Percentiles rank a stretch among this genome's conserved stretches.
Evolutionary conservation across 2,888 invertebrate species (phyloP).

Genomic region (Hylaea fasciaria): DNA sequence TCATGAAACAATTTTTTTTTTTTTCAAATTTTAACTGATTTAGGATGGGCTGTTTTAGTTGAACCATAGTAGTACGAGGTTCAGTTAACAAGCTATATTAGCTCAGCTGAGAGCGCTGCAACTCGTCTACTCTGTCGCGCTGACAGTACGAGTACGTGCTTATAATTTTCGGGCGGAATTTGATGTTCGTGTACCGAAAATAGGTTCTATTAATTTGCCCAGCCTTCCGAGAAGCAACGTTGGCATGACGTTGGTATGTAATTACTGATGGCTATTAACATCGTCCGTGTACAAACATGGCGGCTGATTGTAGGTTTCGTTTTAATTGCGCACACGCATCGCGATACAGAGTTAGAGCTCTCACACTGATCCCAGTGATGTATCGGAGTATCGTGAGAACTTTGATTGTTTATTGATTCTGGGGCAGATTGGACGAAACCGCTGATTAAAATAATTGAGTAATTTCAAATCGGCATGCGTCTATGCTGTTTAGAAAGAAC

Average conservation of each 20-base stretch:
- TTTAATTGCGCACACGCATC: slow-evolving; percentile 85
- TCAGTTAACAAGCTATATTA: no score
- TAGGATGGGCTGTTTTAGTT: no score
- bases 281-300: slow-evolving; percentile 85
- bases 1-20: no score
- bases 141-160: slow-evolving; percentile 15
- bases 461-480: slow-evolving; percentile 23
- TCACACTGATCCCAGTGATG: slow-evolving; percentile 67
- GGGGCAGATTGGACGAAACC: slow-evolving; percentile 33
- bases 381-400: slow-evolving; percentile 73
- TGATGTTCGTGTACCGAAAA: slow-evolving; percentile 61
- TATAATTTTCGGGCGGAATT: slow-evolving; percentile 41
- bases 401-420: slow-evolving; percentile 76
- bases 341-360: slow-evolving; percentile 75
- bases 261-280: slow-evolving; percentile 84
- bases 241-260: slow-evolving; percentile 81
- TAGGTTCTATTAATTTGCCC: slow-evolving; percentile 82
- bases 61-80: no score
- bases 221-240: slow-evolving; percentile 82
- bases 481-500: slow-evolving; percentile 6
- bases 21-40: no score
- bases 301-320: slow-evolving; percentile 83
- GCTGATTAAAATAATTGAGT: slow-evolving; percentile 33
- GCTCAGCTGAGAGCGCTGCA: no score
- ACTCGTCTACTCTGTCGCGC: no score